A percentile compares a stretch with the other conserved stretches of the same genome.
Evolutionary conservation across 2,888 invertebrate genomes (phyloP).

Genomic region (Leptinotarsa haldemani): DNA sequence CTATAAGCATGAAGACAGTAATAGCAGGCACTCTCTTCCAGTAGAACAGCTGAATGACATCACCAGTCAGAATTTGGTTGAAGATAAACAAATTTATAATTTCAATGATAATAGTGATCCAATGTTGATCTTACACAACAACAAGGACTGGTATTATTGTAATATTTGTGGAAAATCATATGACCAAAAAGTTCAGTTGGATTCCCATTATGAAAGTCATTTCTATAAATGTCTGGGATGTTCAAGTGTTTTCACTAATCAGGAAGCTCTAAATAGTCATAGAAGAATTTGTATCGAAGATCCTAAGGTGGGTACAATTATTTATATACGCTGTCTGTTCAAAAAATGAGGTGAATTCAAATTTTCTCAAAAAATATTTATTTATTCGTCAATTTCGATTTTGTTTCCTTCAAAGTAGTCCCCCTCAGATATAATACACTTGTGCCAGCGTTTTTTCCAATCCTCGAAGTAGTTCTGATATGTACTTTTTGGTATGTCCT

Average conservation of each 20-base stretch:
- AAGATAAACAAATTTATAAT: conserved; percentile 39
- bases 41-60: conserved; percentile 36
- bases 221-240: conserved; percentile 65
- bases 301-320: conserved; percentile 31
- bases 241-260: conserved; percentile 65
- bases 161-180: conserved; percentile 64
- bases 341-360: no score
- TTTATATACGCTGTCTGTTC: neutral
- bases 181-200: conserved; percentile 59
- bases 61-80: conserved; percentile 29
- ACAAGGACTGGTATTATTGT: conserved; percentile 58
- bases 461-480: no score
- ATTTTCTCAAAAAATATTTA: no score
- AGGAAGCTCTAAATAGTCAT: conserved; percentile 64
- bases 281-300: conserved; percentile 51
- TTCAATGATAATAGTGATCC: conserved; percentile 35
- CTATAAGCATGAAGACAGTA: conserved; percentile 40
- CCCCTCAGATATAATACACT: no score
- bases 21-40: conserved; percentile 36
- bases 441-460: no score
- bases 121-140: conserved; percentile 31
- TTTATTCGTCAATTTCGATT: no score
- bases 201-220: conserved; percentile 63
- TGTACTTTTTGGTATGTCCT: no score
- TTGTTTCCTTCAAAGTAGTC: no score